Base-by-base conservation (phyloP, 64 coral and sea anemone genomes). In the Montipora sp. region DNA sequence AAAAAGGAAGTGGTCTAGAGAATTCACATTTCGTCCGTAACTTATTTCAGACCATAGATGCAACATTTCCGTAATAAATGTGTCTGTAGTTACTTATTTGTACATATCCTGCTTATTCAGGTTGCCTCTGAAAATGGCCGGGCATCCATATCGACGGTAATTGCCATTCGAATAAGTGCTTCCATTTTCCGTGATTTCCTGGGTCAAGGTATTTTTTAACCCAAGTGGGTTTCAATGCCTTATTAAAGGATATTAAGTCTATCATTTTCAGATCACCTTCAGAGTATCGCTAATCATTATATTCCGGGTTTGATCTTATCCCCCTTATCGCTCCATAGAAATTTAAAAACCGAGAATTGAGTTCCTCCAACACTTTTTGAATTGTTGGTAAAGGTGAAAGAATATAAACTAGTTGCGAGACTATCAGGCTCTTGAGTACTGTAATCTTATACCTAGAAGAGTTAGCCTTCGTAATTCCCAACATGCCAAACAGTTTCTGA, bases 211-310 rank as follows among this genome's bases (percentile, higher is more conserved):
- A 77, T 59, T 60, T 88, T 88, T 88, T 59, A 9, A 88, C 10
- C 73, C 72, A 77, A 50, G 74, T 74, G 23, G 22, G n/a, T 76
- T 88, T 77, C 51, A 88, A n/a, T 5, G 87, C 15, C 75, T 89
- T 89, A 57, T 89, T 89, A 36, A 77, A 88, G 60, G 47, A 76
- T 88, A 75, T 58, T 58, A 88, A 27, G 12, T 88, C 86, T 43
- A 88, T 49, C 71, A 88, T 88, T 88, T 48, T 88, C 8, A 88
- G 86, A 15, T 12, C 60, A 63, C 7, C 60, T 63, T 63, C 60
- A 63, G 60, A 63, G 14, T 63, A 63, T 18, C 86, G 20, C 46
- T 88, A 88, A 44, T 88, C 86, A 19, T 19, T 74, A 24, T 75
- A 75, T 19, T 75, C 57, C 73, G 36, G 0, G 87, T 59, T 76